Base-by-base conservation (phyloP, 2,113 vertebrate species). In the Cacatua alba region DNA sequence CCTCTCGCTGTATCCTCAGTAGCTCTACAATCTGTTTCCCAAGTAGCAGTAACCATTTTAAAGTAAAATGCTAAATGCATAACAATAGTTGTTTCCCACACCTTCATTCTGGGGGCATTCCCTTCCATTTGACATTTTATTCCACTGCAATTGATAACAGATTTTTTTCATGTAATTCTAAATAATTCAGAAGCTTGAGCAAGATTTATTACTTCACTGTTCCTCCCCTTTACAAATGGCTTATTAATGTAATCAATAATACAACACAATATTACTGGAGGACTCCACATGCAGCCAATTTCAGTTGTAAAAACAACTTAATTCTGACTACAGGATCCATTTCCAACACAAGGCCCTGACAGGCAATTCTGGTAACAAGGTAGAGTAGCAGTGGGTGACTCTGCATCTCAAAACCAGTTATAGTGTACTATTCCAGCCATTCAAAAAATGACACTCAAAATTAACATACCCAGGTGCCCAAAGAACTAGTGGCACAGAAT, bases 181-280 rank as follows among this genome's bases (percentile, higher is more conserved):
- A 90, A 90, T 79, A 75, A 92, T 89, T 91, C 41, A 74, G 37
- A 19, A 77, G 49, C 41, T 5, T 7, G 18, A 65, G 57, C 4
- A 83, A 62, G 59, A 86, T 80, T 88, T 72, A 91, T 69, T 62
- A 77, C 60, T 31, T 86, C 31, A 44, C 6, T 52, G 24, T 65
- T 74, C 53, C 13, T 88, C 23, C 19, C 6, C n/a, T 83, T 81
- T 62, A 49, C 28, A 63, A 95, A 77, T 70, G 14, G 26, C 35
- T 96, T 95, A 88, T 91, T 84, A 90, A 79, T 24, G 39, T 18
- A 71, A 94, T 86, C 78, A 89, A 24, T 79, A 87, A 63, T 39
- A 91, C 28, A 51, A 48, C 7, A 78, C 2, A 52, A 2, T 37
- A 49, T 21, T 77, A 83, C 19, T 70, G 41, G 18, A 84, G 33